These are phyloP conservation scores for Mus musculus DNA, from an alignment of 2,113 vertebrate genomes.

Conservation along the genomic window GRCm39 chr6:80216001-80216500, in stretches of 20 bases:
- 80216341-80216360: slow-evolving; percentile 42
- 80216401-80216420: slow-evolving; percentile 61
- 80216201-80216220: not conserved
- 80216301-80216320: slow-evolving; percentile 40
- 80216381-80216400: slow-evolving; percentile 66
- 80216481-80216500: slow-evolving; percentile 14
- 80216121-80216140: not conserved
- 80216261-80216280: not conserved
- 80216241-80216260: not conserved
- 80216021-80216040: not conserved
- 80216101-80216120: not conserved
- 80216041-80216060: not conserved
- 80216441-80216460: slow-evolving; percentile 47
- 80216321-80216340: slow-evolving; percentile 50
- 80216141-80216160: not conserved
- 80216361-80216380: slow-evolving; percentile 69
- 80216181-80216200: not conserved
- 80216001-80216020: not conserved
- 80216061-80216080: not conserved
- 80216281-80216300: slow-evolving; percentile 28
- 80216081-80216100: not conserved
- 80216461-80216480: slow-evolving; percentile 45
- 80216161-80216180: not conserved
- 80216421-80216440: slow-evolving; percentile 61
- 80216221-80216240: not conserved